Conservation (phyloP, 2,113 vertebrate genomes). For the Apteryx mantelli region DNA sequence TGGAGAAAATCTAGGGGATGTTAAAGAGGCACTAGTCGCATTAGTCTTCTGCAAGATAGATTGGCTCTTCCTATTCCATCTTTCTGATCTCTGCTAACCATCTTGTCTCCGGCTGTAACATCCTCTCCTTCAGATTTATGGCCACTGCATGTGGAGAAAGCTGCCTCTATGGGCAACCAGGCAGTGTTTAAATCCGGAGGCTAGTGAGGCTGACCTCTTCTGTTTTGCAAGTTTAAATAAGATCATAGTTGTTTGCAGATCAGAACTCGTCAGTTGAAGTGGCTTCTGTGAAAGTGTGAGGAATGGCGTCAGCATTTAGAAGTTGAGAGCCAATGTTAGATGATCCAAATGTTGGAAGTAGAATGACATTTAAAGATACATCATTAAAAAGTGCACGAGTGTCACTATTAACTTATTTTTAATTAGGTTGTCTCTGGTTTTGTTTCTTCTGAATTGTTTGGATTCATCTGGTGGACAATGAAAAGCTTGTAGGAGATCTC, state of each 20-base stretch:
- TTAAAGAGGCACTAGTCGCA: conserved; percentile 47
- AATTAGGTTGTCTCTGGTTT: not conserved
- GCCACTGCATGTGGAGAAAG: conserved; percentile 33
- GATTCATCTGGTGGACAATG: not conserved
- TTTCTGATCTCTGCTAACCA: conserved; percentile 67
- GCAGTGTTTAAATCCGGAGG: not conserved
- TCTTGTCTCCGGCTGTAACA: conserved; percentile 67
- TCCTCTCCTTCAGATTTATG: conserved; percentile 56
- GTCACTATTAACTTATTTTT: not conserved
- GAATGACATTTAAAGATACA: not conserved
- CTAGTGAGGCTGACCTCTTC: not conserved
- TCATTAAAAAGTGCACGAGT: not conserved
- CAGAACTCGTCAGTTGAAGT: not conserved
- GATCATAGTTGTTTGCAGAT: not conserved
- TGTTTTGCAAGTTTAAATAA: not conserved
- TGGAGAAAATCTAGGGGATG: conserved; percentile 3
- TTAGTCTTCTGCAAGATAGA: conserved; percentile 48
- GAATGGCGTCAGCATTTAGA: not conserved
- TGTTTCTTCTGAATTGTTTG: not conserved
- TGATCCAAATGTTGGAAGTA: not conserved
- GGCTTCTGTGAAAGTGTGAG: not conserved
- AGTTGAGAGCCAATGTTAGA: not conserved
- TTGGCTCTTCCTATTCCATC: conserved; percentile 61
- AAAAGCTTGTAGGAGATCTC: not conserved
- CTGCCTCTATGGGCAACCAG: not conserved